A percentile compares a stretch with the other conserved stretches of the same genome.
These are phyloP conservation scores for Perognathus longimembris DNA, from an alignment of 2,113 vertebrate genomes.

Conservation along the genomic window DNA sequence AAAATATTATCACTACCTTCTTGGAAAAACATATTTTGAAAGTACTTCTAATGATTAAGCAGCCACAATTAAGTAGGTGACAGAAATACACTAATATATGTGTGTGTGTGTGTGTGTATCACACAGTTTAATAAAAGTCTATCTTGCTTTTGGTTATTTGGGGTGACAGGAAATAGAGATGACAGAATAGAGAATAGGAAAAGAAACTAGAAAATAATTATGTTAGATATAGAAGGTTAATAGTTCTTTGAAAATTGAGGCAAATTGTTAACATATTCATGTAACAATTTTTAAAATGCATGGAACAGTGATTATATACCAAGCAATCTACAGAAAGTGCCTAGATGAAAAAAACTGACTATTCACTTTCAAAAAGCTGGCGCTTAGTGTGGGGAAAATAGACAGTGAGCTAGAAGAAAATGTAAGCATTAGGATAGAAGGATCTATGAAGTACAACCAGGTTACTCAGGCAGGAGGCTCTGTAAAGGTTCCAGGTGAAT, in stretches of 20 bases:
- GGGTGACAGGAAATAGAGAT: background rate
- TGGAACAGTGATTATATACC: background rate
- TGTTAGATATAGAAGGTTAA: background rate
- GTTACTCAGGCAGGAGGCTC: conserved; percentile 7
- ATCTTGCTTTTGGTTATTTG: background rate
- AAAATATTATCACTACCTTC: background rate
- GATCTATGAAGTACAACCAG: background rate
- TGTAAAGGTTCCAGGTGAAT: conserved; percentile 24
- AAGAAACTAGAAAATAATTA: conserved; percentile 18
- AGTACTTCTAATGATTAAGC: background rate
- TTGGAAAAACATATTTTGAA: background rate
- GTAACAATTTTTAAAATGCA: background rate
- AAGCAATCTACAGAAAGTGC: background rate
- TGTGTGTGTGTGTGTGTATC: background rate
- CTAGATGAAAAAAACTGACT: conserved; percentile 26
- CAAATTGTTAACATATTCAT: background rate
- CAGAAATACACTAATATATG: background rate
- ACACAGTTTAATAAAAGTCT: conserved; percentile 1
- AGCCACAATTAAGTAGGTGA: background rate
- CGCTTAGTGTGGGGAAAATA: background rate
- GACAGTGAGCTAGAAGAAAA: background rate
- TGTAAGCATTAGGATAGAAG: background rate
- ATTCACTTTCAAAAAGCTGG: background rate
- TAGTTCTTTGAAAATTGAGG: background rate
- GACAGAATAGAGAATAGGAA: background rate